Percentiles rank a stretch among this genome's conserved stretches.
Conservation (phyloP, 2,888 invertebrate genomes). For the Scelioninae gen. 2 region DNA sequence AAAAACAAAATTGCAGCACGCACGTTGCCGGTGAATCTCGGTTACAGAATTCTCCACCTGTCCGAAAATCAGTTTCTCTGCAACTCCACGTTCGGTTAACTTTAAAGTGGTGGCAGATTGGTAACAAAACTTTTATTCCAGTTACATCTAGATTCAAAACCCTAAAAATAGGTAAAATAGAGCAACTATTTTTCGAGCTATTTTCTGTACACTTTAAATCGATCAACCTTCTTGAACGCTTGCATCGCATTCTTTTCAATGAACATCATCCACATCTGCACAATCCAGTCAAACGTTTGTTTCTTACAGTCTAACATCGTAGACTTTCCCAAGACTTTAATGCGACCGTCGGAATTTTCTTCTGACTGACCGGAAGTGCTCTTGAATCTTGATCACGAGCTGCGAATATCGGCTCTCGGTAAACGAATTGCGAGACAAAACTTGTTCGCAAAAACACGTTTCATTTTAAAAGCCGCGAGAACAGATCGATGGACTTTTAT, state of each 20-base stretch:
- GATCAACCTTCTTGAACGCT: constrained; percentile 10
- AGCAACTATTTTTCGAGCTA: constrained; percentile 27
- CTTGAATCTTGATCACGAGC: constrained; percentile 48
- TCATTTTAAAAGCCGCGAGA: constrained; percentile 18
- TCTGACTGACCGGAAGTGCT: constrained; percentile 26
- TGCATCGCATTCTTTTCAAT: background rate
- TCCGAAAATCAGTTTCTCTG: constrained; percentile 38
- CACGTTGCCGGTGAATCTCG: constrained; percentile 32
- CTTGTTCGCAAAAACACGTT: constrained; percentile 36
- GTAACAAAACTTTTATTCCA: constrained; percentile 36
- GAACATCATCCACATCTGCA: background rate
- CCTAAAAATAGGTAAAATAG: constrained; percentile 28
- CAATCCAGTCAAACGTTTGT: constrained; percentile 11
- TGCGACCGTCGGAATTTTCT: constrained; percentile 23
- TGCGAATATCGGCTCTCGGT: constrained; percentile 34
- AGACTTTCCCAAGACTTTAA: constrained; percentile 31
- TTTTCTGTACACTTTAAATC: constrained; percentile 23
- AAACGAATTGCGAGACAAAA: constrained; percentile 49
- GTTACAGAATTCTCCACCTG: constrained; percentile 41
- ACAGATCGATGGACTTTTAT: constrained; percentile 15
- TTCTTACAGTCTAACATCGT: constrained; percentile 31
- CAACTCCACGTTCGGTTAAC: constrained; percentile 43
- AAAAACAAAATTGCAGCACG: constrained; percentile 26
- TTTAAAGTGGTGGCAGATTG: constrained; percentile 36
- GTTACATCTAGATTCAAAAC: constrained; percentile 37